Percentiles rank a stretch among this genome's conserved stretches.
Conservation (phyloP, 2,797 vertebrate species). For the Brotula barbata region DNA sequence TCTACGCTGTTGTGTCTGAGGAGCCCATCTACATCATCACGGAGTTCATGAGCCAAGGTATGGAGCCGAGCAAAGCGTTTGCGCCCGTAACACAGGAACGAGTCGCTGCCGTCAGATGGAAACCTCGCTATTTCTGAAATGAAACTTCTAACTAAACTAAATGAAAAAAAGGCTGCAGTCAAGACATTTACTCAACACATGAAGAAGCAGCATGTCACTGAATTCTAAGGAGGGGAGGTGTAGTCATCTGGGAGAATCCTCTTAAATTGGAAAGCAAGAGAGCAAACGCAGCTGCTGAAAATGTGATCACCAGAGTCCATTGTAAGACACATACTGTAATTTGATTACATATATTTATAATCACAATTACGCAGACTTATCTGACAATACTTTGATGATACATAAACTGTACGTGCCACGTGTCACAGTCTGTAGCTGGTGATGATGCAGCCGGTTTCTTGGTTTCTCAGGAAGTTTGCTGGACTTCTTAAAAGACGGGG, state of each 20-base stretch:
- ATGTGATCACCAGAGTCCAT: too few species aligned
- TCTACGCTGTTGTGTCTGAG: slow-evolving; percentile 95
- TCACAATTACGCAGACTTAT: too few species aligned
- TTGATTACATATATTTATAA: too few species aligned
- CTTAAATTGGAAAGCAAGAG: slow-evolving; percentile 25
- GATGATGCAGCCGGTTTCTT: too few species aligned
- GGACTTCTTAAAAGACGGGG: slow-evolving; percentile 91
- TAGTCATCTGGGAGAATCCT: slow-evolving; percentile 10
- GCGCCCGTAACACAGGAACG: slow-evolving; percentile 28
- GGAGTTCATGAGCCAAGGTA: slow-evolving; percentile 96
- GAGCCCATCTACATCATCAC: slow-evolving; percentile 99
- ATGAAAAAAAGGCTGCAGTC: background rate
- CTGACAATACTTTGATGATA: too few species aligned
- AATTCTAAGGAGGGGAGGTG: slow-evolving; percentile 10
- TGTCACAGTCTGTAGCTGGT: background rate
- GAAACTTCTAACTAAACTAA: background rate
- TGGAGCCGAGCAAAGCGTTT: slow-evolving; percentile 25
- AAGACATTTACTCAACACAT: background rate
- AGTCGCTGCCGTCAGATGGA: slow-evolving; percentile 18
- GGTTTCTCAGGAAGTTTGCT: slow-evolving; percentile 87
- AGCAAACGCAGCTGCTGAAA: too few species aligned
- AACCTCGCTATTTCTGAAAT: slow-evolving; percentile 11
- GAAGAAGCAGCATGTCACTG: background rate
- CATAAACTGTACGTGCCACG: background rate
- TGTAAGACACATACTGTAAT: too few species aligned